These are phyloP conservation scores for Salpingus planirostris DNA, from an alignment of 2,888 invertebrate species.

Conservation along the genomic window DNA sequence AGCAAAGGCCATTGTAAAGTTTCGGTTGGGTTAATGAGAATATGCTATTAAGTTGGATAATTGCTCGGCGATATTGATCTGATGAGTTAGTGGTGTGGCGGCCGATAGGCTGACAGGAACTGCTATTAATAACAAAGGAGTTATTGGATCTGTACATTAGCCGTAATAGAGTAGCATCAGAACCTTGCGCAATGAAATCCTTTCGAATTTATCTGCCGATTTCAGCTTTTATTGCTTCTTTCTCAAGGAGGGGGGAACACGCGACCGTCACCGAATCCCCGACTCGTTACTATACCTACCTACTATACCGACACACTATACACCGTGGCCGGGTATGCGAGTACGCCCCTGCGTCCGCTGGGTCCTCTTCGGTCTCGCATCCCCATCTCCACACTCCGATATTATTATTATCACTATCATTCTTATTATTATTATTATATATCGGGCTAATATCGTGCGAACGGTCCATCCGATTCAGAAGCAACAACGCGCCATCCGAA, in stretches of 20 bases:
- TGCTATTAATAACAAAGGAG: slow-evolving; percentile 38
- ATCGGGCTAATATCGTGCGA: slow-evolving; percentile 18
- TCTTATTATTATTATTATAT: too few relatives aligned
- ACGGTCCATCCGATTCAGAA: slow-evolving; percentile 18
- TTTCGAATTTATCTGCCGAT: slow-evolving; percentile 38
- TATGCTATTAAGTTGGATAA: slow-evolving; percentile 36
- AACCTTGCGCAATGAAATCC: slow-evolving; percentile 36
- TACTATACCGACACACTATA: too few relatives aligned
- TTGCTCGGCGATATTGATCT: slow-evolving; percentile 36
- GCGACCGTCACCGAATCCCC: slow-evolving; percentile 13
- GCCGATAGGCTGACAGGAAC: slow-evolving; percentile 34
- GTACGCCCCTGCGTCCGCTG: too few relatives aligned
- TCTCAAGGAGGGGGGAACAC: slow-evolving; percentile 22
- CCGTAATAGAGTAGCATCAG: slow-evolving; percentile 36
- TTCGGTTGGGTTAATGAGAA: slow-evolving; percentile 34
- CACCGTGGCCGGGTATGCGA: too few relatives aligned
- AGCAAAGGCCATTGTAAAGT: slow-evolving; percentile 27
- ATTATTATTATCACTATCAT: too few relatives aligned
- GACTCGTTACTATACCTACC: too few relatives aligned
- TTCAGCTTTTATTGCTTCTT: slow-evolving; percentile 37
- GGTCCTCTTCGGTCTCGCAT: too few relatives aligned
- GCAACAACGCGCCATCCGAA: slow-evolving; percentile 18
- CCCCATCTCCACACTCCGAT: too few relatives aligned
- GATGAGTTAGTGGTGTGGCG: slow-evolving; percentile 34
- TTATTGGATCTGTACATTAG: slow-evolving; percentile 39